A percentile compares a stretch with the other conserved stretches of the same genome.
phyloP scores from a whole-genome alignment of 2,797 vertebrate genomes.

The Chloroceryle amazona region DNA sequence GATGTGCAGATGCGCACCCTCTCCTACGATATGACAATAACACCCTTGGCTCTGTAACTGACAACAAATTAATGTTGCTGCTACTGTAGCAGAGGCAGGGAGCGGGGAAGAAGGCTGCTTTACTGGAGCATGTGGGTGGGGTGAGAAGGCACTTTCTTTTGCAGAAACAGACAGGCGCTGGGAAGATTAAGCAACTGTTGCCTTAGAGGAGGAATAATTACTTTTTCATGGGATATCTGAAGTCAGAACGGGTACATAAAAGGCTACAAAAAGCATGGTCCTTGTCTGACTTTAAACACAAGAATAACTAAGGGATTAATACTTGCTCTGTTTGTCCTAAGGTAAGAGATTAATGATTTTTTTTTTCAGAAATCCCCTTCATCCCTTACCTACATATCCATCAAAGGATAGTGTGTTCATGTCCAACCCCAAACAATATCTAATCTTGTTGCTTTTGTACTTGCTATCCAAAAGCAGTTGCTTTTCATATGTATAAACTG shows the following conservation, averaged over 20 bases:
- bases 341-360: not conserved
- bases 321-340: not conserved
- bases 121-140: not conserved
- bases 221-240: not conserved
- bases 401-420: not conserved
- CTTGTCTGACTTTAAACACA: not conserved
- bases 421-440: not conserved
- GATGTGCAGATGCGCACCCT: not conserved
- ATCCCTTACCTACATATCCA: not conserved
- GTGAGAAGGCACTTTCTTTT: not conserved
- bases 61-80: not conserved
- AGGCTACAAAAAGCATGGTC: not conserved
- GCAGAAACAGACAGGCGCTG: not conserved
- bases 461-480: slow-evolving; percentile 1
- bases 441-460: not conserved
- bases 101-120: not conserved
- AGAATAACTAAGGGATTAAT: slow-evolving; percentile 13
- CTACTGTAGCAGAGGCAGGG: not conserved
- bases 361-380: slow-evolving; percentile 1
- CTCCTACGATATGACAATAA: not conserved
- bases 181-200: not conserved
- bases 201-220: not conserved
- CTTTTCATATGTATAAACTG: not conserved
- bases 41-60: not conserved
- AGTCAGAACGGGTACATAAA: not conserved